Base-by-base conservation (phyloP, 2,888 invertebrate genomes). In the Calameuta idolon region DNA sequence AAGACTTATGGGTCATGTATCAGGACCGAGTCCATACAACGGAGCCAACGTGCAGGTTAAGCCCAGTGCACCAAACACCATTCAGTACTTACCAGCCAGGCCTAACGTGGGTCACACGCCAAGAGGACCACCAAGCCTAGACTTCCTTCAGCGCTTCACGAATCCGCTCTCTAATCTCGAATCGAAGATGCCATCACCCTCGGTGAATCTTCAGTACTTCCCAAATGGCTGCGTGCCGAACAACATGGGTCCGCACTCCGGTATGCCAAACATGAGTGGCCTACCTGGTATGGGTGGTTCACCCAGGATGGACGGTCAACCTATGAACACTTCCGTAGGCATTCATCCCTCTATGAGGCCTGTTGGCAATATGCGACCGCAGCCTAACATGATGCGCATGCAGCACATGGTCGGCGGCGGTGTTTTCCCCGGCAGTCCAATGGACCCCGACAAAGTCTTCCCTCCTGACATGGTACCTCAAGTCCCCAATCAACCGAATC, bases 51-150 rank as follows among this genome's bases (percentile, higher is more conserved):
- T 97, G 71, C 97, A 97, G 92, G 98, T 99, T 35, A 98, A 98
- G 92, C 97, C 98, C 12, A 98, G 97, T 92, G 98, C 98, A 15
- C 98, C 99, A 0, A 99, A 99, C 92, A 99, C 99, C 69, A 99
- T 99, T 90, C 98, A 99, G 93, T 99, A 99, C 93, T 94, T 98
- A 91, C 99, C 99, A 34, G 97, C 98, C 76, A 94, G 98, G 92
- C 97, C 98, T n/a, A 97, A 97, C 90, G 95, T 95, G 87, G 94
- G 95, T 15, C 94, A 94, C 87, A 94, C 94, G 81, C 96, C 96
- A 1, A 93, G 97, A 73, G 96, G 96, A 12, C 97, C 97, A 9
- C 97, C 97, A 69, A 96, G 97, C 92, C 93, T 98, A 82, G 97
- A 98, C 88, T 98, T 98, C 92, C 92, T 98, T 78, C 97, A 97